Evolutionary conservation across 1,140 invertebrate species (phyloP).

Genomic region (Neomicropteryx cornuta): DNA sequence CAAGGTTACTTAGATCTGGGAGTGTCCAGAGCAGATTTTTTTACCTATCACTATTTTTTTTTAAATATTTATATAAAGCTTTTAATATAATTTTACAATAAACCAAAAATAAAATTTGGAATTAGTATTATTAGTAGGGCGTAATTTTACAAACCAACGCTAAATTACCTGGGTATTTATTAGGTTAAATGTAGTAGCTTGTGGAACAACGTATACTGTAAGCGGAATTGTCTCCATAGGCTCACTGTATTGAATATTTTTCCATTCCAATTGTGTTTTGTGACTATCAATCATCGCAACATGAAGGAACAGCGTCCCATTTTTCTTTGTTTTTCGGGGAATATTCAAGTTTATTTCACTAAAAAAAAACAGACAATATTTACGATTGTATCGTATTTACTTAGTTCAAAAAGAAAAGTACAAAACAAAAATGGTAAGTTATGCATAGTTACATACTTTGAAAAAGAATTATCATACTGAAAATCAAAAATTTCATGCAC

Average conservation of each 20-base stretch:
- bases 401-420: background rate
- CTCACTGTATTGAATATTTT: conserved; percentile 39
- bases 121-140: conserved; percentile 10
- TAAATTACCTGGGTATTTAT: conserved; percentile 44
- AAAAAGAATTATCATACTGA: conserved; percentile 36
- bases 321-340: conserved; percentile 57
- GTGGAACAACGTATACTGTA: conserved; percentile 59
- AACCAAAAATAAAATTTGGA: too few species aligned
- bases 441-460: conserved; percentile 22
- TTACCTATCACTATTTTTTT: too few species aligned
- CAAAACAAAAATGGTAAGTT: background rate
- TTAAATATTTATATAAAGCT: too few species aligned
- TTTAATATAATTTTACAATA: too few species aligned
- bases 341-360: conserved; percentile 51
- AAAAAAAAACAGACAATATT: conserved; percentile 22
- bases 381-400: too few species aligned
- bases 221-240: conserved; percentile 47
- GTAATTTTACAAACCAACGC: too few species aligned
- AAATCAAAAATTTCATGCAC: conserved; percentile 37
- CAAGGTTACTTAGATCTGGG: too few species aligned
- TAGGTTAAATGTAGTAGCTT: conserved; percentile 64
- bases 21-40: too few species aligned
- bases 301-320: conserved; percentile 66
- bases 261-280: conserved; percentile 37
- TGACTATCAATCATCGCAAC: conserved; percentile 42